Base-by-base conservation (phyloP, 53 echinoderm and acorn worm genomes). In the Apostichopus leukothele region DNA sequence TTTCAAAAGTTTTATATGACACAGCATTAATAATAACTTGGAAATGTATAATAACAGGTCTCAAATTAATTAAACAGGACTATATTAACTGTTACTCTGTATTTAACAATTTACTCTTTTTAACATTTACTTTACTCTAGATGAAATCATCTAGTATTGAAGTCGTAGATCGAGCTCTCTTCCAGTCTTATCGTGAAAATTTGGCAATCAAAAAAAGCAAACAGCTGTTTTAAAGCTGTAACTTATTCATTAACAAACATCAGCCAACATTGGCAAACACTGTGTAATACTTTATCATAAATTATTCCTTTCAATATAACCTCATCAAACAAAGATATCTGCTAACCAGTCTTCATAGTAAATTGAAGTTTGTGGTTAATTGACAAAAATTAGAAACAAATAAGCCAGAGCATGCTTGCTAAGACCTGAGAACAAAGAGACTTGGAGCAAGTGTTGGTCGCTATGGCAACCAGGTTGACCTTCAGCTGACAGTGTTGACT, bases 301-400 rank as follows among this genome's bases (percentile, higher is more conserved):
- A 81, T 81, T 52, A 81, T 81, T 53, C 81, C 79, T 81, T 9
- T 55, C 55, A 13, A 71, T 54, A 20, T 8, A 81, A 81, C 59
- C 55, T 81, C 59, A 59, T 54, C 81, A 54, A 81, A 81, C 53
- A 81, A 53, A 54, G 14, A 20, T 55, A 22, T 81, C 59, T 59
- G 53, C 59, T 76, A 22, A 7, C 59, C 59, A 55, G 81, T 18
- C 81, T 81, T 12, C 39, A 39, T 39, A 81, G 16, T 25, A 81
- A 52, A 54, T 53, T 16, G 53, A 54, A 81, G 81, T 81, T 81
- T 76, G 19, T 59, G 21, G 81, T 55, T 81, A 81, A 81, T 81
- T 81, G 81, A 81, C 81, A 81, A 81, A 71, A 81, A 79, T 81
- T 81, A 55, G 81, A 81, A 81, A 81, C 81, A 81, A 81, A 81